phyloP scores from a whole-genome alignment of 2,113 vertebrate species.

The Rhea pennata region DNA sequence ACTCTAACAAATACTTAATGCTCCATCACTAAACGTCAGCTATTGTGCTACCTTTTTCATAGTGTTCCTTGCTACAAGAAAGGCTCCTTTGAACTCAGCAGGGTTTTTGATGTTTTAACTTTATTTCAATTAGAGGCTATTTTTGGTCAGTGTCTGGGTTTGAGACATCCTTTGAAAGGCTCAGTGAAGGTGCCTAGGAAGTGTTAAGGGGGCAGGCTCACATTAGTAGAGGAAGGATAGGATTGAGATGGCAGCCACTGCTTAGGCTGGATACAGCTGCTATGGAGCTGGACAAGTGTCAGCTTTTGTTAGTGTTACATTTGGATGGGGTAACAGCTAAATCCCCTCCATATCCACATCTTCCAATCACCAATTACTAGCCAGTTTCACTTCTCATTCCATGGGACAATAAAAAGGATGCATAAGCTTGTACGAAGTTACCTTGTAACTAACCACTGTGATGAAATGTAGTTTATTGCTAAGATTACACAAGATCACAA shows the following conservation, averaged over 20 bases:
- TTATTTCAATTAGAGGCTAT: background rate
- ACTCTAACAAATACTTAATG: background rate
- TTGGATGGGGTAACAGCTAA: background rate
- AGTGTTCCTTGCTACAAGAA: background rate
- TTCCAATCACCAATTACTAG: background rate
- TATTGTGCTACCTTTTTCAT: background rate
- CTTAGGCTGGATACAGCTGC: background rate
- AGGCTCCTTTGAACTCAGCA: background rate
- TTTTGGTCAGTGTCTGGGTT: background rate
- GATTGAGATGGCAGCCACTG: background rate
- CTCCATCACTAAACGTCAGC: background rate
- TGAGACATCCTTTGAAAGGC: background rate
- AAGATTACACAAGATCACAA: background rate
- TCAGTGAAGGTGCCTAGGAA: background rate
- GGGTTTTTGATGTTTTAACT: background rate
- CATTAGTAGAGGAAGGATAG: background rate
- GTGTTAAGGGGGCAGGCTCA: background rate
- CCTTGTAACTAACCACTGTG: background rate
- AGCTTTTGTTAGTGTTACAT: background rate
- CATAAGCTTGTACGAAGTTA: background rate
- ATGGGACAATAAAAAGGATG: background rate
- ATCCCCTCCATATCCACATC: background rate
- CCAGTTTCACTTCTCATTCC: background rate
- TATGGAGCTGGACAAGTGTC: background rate
- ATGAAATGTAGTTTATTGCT: background rate